Evolutionary conservation across 2,888 invertebrate species (phyloP).

Genomic region (Drosophila siamana): DNA sequence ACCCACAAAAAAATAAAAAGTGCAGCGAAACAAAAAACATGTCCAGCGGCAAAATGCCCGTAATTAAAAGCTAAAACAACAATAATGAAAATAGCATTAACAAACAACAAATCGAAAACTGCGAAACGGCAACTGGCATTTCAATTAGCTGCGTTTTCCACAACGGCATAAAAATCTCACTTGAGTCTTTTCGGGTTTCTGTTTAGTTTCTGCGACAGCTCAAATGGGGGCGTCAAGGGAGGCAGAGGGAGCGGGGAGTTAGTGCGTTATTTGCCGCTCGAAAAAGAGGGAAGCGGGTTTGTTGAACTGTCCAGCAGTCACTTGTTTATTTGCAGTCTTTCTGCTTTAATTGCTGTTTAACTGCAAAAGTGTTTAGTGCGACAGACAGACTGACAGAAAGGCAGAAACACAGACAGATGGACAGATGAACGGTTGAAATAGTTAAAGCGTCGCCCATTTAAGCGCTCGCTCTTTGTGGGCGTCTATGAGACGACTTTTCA

Average conservation of each 20-base stretch:
- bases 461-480: conserved; percentile 36
- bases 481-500: conserved; percentile 17
- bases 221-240: background rate
- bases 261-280: background rate
- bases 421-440: background rate
- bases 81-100: conserved; percentile 22
- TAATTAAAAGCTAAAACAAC: conserved; percentile 62
- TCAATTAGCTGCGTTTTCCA: conserved; percentile 71
- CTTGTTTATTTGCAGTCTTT: conserved; percentile 38
- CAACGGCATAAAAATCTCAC: conserved; percentile 50
- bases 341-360: conserved; percentile 62
- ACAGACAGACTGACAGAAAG: conserved; percentile 9
- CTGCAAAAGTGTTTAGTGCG: conserved; percentile 44
- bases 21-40: conserved; percentile 38
- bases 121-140: conserved; percentile 71
- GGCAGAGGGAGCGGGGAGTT: background rate
- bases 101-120: conserved; percentile 13
- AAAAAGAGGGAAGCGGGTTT: conserved; percentile 9
- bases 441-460: conserved; percentile 23
- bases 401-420: background rate
- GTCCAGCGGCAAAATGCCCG: conserved; percentile 64
- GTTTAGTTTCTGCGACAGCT: conserved; percentile 47
- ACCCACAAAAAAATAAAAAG: conserved; percentile 72
- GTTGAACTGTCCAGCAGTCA: conserved; percentile 32
- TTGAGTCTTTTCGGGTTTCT: conserved; percentile 59